Conservation (phyloP, 2,797 vertebrate genomes). For the Potorous gilbertii region DNA sequence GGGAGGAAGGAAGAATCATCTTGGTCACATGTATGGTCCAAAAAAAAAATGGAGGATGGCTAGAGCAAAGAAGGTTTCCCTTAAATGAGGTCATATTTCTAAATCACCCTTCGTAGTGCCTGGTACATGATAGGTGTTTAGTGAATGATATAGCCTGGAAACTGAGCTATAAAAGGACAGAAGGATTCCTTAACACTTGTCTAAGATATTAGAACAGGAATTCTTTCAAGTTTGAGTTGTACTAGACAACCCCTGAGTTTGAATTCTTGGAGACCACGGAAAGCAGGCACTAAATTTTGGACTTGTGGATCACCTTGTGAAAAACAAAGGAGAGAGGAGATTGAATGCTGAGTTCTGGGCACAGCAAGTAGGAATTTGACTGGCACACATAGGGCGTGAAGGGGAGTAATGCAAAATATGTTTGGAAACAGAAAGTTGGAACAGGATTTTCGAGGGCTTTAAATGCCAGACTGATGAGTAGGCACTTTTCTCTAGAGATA, state of each 20-base stretch:
- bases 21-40: neutral
- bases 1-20: neutral
- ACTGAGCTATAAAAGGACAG: neutral
- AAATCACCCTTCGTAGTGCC: neutral
- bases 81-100: neutral
- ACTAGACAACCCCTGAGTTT: neutral
- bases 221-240: neutral
- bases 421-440: neutral
- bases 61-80: neutral
- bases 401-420: neutral
- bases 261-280: neutral
- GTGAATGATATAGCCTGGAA: no score
- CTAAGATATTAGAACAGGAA: neutral
- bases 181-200: neutral
- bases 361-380: neutral
- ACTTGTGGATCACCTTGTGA: neutral
- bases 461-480: neutral
- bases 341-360: neutral
- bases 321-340: neutral
- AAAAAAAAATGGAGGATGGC: neutral
- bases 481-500: neutral
- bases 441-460: neutral
- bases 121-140: neutral
- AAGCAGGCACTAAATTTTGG: neutral
- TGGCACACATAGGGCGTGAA: neutral